Evolutionary conservation across 1,140 invertebrate species (phyloP), one percentile per base, ranked within the genome.

Genomic region (Bombus pyrosoma): DNA sequence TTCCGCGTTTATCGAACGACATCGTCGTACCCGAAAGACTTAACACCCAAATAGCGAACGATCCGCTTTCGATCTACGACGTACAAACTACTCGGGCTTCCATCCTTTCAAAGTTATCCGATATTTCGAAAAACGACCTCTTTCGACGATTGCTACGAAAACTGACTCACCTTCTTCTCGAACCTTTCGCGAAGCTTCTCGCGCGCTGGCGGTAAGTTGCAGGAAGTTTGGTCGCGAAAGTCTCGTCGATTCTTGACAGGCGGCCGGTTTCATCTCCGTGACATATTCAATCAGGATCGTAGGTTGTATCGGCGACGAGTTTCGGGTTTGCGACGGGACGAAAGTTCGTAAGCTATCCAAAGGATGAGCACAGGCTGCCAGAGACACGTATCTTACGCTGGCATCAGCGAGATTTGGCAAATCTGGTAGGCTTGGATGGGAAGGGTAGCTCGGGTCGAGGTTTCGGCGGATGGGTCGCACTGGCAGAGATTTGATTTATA

Each of bases 401-500:
- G 18, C 43, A 87, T 90, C 86, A 73, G 59, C 64, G 76, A 59
- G 57, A 74, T 76, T 69, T 69, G 10, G 18, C 18, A 8, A 39
- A 37, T 32, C 62, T 37, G n/a, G 74, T 37, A 34, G 59, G 83
- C 39, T 13, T 2, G 18, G 28, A 57, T 8, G 39, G 34, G 32
- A 13, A 32, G 10, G 32, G 39, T 25, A 28, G 32, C n/a, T 28
- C 25, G 59, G 69, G 34, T 15, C 15, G 41, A 53, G n/a, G 34
- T 4, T 15, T 72, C 10, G 69, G 15, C n/a, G 69, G 39, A 6
- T 39, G 39, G 85, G 64, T 62, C 37, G 81, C 64, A 76, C 79
- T 15, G 75, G 74, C 71, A 59, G 88, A 88, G 80, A 87, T 91
- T 91, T 91, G 88, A 91, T 91, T 91, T 91, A 91, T 91, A 91